A percentile compares a stretch with the other conserved stretches of the same genome.
Conservation (phyloP, 2,113 vertebrate genomes). For the Pygoscelis antarcticus region DNA sequence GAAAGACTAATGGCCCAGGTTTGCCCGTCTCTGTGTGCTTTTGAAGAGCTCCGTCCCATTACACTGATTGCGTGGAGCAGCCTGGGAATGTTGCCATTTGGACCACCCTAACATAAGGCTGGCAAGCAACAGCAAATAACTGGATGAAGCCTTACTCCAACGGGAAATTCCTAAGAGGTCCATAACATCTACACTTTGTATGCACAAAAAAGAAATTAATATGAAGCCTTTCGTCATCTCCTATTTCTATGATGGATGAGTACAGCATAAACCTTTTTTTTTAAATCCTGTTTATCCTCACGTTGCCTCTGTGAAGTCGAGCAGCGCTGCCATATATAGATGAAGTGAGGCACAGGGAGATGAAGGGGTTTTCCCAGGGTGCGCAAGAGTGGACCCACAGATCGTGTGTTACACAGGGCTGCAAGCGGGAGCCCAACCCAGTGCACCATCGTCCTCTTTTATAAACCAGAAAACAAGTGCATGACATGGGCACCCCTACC, state of each 20-base stretch:
- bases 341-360: not conserved
- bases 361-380: not conserved
- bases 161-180: not conserved
- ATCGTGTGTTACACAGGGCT: fast-evolving
- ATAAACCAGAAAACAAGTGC: not conserved
- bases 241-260: not conserved
- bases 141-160: not conserved
- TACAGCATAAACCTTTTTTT: not conserved
- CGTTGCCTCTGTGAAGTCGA: not conserved
- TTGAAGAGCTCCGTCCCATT: not conserved
- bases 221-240: not conserved
- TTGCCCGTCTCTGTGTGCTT: not conserved
- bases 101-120: not conserved
- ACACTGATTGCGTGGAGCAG: not conserved
- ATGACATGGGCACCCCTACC: not conserved
- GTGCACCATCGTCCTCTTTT: not conserved
- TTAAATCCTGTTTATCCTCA: not conserved
- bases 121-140: not conserved
- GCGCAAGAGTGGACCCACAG: too few relatives aligned
- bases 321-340: fast-evolving
- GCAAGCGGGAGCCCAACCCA: not conserved
- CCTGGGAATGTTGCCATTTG: not conserved
- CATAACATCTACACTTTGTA: not conserved
- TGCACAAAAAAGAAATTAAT: not conserved
- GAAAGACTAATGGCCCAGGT: not conserved